Conservation (phyloP, 2,888 invertebrate genomes). For the Lochmaea capreae region DNA sequence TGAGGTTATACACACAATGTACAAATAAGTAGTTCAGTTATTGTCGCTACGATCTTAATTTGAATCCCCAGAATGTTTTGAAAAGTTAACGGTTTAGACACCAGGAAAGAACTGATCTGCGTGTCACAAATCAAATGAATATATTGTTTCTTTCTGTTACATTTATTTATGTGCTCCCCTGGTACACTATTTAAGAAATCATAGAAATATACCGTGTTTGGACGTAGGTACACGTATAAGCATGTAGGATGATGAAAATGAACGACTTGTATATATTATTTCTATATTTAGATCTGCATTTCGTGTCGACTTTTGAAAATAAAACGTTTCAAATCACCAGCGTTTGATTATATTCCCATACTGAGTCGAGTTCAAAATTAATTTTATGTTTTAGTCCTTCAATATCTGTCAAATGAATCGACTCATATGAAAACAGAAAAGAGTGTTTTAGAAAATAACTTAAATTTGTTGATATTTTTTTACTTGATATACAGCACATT, state of each 20-base stretch:
- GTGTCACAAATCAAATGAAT: no score
- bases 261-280: slow-evolving; percentile 40
- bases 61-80: no score
- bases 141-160: no score
- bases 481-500: neutral
- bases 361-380: slow-evolving; percentile 18
- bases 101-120: no score
- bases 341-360: slow-evolving; percentile 19
- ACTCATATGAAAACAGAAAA: slow-evolving; percentile 16
- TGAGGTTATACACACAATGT: no score
- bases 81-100: no score
- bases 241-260: slow-evolving; percentile 36
- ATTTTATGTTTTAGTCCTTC: slow-evolving; percentile 19
- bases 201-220: slow-evolving; percentile 18
- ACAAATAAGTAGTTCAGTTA: no score
- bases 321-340: slow-evolving; percentile 27
- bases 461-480: neutral
- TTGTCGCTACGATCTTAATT: no score
- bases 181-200: slow-evolving; percentile 4
- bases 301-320: slow-evolving; percentile 35
- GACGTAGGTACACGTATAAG: slow-evolving; percentile 23
- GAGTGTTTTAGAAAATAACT: slow-evolving; percentile 4
- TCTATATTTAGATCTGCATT: slow-evolving; percentile 42
- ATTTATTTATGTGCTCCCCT: neutral
- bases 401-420: slow-evolving; percentile 25